Evolutionary conservation across 2,113 vertebrate species (phyloP).

Genomic region (Apodemus speciosus): DNA sequence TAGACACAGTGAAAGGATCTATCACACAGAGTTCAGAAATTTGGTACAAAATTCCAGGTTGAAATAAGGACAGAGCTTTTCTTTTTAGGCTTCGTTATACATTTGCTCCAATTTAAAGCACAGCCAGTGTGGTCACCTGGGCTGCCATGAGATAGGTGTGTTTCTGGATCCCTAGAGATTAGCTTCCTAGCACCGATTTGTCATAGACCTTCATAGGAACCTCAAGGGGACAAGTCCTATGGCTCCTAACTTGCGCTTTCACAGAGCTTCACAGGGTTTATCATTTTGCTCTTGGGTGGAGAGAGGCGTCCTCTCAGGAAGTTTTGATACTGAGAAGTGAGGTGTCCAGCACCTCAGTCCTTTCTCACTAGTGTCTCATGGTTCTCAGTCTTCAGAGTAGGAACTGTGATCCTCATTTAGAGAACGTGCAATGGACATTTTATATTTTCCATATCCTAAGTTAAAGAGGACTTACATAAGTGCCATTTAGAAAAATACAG

Average conservation of each 20-base stretch:
- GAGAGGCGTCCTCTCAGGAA: background rate
- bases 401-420: background rate
- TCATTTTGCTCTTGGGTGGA: conserved; percentile 3
- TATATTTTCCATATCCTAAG: background rate
- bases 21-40: conserved; percentile 49
- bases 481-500: background rate
- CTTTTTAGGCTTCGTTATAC: background rate
- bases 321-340: conserved; percentile 8
- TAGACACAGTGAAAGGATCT: background rate
- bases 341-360: background rate
- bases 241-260: conserved; percentile 1
- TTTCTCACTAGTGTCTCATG: background rate
- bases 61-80: conserved; percentile 61
- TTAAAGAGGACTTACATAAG: background rate
- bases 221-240: background rate
- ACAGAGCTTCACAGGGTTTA: background rate
- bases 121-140: background rate
- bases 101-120: background rate
- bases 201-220: conserved; percentile 44
- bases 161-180: background rate
- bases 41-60: conserved; percentile 13
- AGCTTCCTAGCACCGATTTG: background rate
- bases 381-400: background rate
- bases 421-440: background rate
- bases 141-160: background rate